Percentiles rank a stretch among this genome's conserved stretches.
Evolutionary conservation across 2,888 invertebrate species (phyloP).

Genomic region (Acleris cristana): DNA sequence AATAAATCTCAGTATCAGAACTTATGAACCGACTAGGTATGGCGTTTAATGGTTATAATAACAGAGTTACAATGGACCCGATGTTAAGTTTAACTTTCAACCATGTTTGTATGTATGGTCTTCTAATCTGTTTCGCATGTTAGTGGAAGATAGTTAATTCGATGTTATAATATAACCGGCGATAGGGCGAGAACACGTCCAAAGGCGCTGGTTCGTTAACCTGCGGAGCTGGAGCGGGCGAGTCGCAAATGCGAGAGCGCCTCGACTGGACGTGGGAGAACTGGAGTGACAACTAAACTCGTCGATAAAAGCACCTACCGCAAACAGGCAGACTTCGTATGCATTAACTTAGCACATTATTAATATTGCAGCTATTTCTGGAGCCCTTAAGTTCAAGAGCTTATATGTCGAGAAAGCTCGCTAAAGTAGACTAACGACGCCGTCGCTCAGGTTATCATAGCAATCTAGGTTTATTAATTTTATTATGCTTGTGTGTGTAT

Average conservation of each 20-base stretch:
- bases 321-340: slow-evolving; percentile 45
- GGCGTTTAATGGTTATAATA: slow-evolving; percentile 19
- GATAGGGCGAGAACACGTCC: slow-evolving; percentile 39
- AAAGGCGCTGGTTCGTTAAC: slow-evolving; percentile 66
- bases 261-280: slow-evolving; percentile 72
- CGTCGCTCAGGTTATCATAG: slow-evolving; percentile 14
- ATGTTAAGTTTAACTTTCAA: slow-evolving; percentile 31
- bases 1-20: too few relatives aligned
- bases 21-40: not conserved
- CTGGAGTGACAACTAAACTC: slow-evolving; percentile 67
- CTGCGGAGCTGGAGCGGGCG: slow-evolving; percentile 54
- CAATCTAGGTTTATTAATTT: not conserved
- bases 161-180: slow-evolving; percentile 22
- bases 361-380: slow-evolving; percentile 62
- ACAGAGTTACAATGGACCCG: slow-evolving; percentile 17
- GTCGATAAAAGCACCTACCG: slow-evolving; percentile 46
- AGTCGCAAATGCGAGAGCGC: slow-evolving; percentile 53
- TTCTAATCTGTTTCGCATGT: slow-evolving; percentile 19
- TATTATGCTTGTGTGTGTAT: not conserved
- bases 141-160: slow-evolving; percentile 21
- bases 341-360: slow-evolving; percentile 53
- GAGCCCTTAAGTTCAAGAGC: slow-evolving; percentile 55
- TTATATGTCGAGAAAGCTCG: slow-evolving; percentile 22
- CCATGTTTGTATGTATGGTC: slow-evolving; percentile 17
- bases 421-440: slow-evolving; percentile 24